Evolutionary conservation across 2,113 vertebrate genomes (phyloP).

Genomic region (Triplophysa siluroides): DNA sequence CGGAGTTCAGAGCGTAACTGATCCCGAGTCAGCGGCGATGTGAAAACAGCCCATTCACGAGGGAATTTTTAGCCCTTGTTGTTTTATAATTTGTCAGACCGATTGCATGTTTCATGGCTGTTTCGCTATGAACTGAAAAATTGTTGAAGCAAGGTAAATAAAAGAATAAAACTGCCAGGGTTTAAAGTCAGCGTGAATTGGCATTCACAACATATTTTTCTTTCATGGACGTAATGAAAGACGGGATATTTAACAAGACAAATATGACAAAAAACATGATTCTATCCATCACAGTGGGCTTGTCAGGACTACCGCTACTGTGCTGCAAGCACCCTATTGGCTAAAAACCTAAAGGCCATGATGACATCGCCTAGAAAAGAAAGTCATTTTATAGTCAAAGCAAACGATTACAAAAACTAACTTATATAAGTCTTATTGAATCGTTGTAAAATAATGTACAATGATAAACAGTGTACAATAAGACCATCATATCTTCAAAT

Average conservation of each 20-base stretch:
- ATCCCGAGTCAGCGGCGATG: constrained; percentile 77
- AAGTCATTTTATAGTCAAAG: no score
- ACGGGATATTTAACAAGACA: no score
- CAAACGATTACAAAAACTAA: no score
- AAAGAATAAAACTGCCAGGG: not conserved
- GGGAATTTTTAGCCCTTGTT: constrained; percentile 62
- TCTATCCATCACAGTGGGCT: no score
- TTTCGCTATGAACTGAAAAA: not conserved
- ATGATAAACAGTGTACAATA: not conserved
- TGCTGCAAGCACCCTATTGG: no score
- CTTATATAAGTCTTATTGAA: not conserved
- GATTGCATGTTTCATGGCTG: not conserved
- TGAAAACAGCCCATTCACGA: constrained; percentile 64
- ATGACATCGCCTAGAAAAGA: no score
- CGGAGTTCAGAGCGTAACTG: constrained; percentile 86
- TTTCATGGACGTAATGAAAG: no score
- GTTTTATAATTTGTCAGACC: constrained; percentile 44
- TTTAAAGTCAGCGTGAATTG: no score
- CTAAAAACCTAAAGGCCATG: no score
- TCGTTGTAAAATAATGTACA: not conserved
- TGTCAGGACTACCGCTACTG: no score
- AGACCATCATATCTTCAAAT: not conserved
- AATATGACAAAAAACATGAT: no score
- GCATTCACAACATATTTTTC: no score
- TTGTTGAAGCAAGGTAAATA: not conserved